Base-by-base conservation (phyloP, 2,797 vertebrate genomes). In the Xiphorhynchus erythropygius region DNA sequence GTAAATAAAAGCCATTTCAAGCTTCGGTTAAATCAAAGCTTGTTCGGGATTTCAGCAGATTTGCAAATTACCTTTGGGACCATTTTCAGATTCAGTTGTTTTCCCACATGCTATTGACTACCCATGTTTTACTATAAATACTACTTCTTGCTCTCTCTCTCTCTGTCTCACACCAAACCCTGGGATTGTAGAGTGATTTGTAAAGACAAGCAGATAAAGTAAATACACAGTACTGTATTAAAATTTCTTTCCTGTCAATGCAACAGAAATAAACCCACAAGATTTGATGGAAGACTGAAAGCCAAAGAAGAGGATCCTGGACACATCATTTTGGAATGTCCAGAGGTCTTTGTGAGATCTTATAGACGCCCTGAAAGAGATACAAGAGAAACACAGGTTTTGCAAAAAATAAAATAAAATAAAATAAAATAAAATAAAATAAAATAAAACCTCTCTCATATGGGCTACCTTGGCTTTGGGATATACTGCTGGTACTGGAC, bases 1-100 rank as follows among this genome's bases (percentile, higher is more conserved):
- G 98, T 99, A 99, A 99, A 99, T 99, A 99, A 99, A 98, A 98
- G 98, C 98, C 98, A 98, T 98, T 98, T 98, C 98, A 98, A 99
- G 98, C 98, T 98, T 98, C 98, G 97, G 98, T 98, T 99, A 98
- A 99, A 99, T 99, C 98, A 98, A 98, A 99, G 98, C 98, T 99
- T 99, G 98, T 97, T 98, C 97, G 96, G 98, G 98, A 99, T 99
- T 98, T 98, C 98, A 98, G 97, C 98, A 98, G 98, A 99, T 99
- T 98, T 98, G 98, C 98, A 99, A 98, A 99, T 99, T 98, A 98
- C 98, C 98, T 98, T 95, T 92, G 98, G 99, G 99, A 98, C 98
- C 97, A 97, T 95, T 96, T 96, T 97, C 97, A 97, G 96, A 96
- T 97, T 97, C 97, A 97, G 96, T 97, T 96, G 96, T 96, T 98